A percentile compares a stretch with the other conserved stretches of the same genome.
phyloP scores from a whole-genome alignment of 2,113 vertebrate species.

The Eptesicus fuscus region DNA sequence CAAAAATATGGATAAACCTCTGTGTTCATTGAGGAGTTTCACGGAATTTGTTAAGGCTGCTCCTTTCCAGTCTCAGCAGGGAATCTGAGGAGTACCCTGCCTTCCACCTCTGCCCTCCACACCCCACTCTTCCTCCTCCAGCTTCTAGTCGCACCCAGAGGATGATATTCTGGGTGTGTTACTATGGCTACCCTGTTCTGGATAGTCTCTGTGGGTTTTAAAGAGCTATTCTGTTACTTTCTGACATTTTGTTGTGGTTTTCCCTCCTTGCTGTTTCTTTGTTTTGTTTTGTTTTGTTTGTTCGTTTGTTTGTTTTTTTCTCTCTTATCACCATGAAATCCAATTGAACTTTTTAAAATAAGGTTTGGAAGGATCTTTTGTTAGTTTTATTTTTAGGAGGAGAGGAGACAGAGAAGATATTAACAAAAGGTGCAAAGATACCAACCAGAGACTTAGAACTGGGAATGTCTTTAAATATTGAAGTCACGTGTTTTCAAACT shows the following conservation, averaged over 20 bases:
- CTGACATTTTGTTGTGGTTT: background rate
- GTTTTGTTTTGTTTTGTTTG: too few species aligned
- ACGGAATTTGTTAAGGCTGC: conserved; percentile 11
- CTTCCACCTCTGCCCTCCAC: background rate
- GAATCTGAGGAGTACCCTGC: background rate
- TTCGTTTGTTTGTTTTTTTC: background rate
- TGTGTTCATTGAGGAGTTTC: conserved; percentile 24
- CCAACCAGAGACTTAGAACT: background rate
- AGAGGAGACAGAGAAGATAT: background rate
- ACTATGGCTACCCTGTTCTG: background rate
- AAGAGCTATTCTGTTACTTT: conserved; percentile 14
- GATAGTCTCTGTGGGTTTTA: background rate
- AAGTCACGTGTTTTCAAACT: background rate
- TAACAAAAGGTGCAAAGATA: conserved; percentile 14
- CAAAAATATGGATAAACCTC: conserved; percentile 50
- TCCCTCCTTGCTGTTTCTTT: rapidly evolving
- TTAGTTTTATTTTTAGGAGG: background rate
- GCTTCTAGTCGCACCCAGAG: background rate
- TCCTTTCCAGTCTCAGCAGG: conserved; percentile 35
- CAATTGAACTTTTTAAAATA: background rate
- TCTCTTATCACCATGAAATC: background rate
- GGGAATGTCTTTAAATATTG: background rate
- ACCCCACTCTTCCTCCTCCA: background rate
- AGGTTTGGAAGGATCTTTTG: background rate
- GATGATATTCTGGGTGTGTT: background rate